Percentiles rank a stretch among this genome's conserved stretches.
Evolutionary conservation across 2,113 vertebrate species (phyloP).

Genomic region (Crypturellus undulatus): DNA sequence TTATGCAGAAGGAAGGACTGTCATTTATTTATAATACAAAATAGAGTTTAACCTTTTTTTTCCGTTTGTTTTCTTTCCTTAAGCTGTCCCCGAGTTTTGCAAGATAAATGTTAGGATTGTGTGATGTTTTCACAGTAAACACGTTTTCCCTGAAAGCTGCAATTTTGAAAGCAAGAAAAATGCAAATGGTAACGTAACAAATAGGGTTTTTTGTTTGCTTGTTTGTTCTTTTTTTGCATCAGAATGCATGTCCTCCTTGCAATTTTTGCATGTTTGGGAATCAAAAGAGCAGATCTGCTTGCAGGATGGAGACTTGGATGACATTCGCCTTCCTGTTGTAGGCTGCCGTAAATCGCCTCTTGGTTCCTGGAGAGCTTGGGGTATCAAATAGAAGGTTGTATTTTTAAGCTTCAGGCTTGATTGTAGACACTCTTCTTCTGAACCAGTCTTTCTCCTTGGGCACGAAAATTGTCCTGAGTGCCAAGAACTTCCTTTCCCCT

Average conservation of each 20-base stretch:
- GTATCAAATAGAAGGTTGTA: background rate
- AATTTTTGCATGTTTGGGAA: background rate
- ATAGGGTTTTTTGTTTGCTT: too few species aligned
- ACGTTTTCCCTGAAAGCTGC: background rate
- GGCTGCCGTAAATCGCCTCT: background rate
- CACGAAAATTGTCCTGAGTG: background rate
- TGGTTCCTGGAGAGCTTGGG: background rate
- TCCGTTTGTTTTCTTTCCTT: background rate
- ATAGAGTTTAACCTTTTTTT: background rate
- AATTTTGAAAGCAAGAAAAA: background rate
- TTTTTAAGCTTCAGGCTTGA: background rate
- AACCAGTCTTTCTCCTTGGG: accelerated
- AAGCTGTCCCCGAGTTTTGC: background rate
- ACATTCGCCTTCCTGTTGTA: background rate
- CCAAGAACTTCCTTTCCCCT: background rate
- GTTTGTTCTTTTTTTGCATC: background rate
- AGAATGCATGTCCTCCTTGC: accelerated
- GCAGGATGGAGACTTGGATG: background rate
- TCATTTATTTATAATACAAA: background rate
- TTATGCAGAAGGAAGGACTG: background rate
- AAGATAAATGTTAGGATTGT: background rate
- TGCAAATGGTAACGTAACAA: background rate
- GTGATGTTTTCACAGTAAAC: background rate
- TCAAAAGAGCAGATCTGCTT: background rate
- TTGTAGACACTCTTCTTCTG: background rate